Conservation (phyloP, 2,888 invertebrate species). For the Limnephilus marmoratus region DNA sequence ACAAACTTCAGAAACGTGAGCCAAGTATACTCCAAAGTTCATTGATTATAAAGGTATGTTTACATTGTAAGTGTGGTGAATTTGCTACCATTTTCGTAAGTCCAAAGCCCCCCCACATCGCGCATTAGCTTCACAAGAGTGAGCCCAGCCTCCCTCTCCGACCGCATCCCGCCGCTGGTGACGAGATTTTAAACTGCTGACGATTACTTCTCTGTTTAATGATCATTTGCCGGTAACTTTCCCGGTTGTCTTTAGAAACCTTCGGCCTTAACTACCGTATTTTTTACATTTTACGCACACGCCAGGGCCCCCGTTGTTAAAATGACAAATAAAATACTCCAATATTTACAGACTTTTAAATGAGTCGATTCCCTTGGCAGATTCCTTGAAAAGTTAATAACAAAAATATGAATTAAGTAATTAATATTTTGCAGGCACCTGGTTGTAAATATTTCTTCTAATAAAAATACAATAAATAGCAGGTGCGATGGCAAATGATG, state of each 20-base stretch:
- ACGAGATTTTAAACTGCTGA: slow-evolving; percentile 38
- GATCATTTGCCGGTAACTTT: slow-evolving; percentile 16
- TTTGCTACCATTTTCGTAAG: not conserved
- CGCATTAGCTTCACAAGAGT: not conserved
- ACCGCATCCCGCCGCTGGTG: slow-evolving; percentile 26
- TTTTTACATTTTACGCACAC: slow-evolving; percentile 12
- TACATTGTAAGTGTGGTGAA: slow-evolving; percentile 12
- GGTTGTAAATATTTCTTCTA: not conserved
- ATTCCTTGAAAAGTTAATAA: not conserved
- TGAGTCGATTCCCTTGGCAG: not conserved
- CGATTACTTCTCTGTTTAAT: slow-evolving; percentile 24
- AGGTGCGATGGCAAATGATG: not conserved
- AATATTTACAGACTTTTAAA: not conserved
- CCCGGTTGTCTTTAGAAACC: not conserved
- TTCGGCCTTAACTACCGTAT: not conserved
- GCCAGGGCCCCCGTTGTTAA: not conserved
- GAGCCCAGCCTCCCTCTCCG: not conserved
- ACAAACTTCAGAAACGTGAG: not conserved
- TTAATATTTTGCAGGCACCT: not conserved
- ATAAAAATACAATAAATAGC: not conserved
- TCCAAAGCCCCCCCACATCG: slow-evolving; percentile 17
- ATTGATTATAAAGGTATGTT: slow-evolving; percentile 1
- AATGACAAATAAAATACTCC: slow-evolving; percentile 2
- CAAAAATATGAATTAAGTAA: not conserved
- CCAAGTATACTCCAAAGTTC: not conserved